Conservation (phyloP, 2,888 invertebrate genomes). For the Lordiphosa andalusiaca region DNA sequence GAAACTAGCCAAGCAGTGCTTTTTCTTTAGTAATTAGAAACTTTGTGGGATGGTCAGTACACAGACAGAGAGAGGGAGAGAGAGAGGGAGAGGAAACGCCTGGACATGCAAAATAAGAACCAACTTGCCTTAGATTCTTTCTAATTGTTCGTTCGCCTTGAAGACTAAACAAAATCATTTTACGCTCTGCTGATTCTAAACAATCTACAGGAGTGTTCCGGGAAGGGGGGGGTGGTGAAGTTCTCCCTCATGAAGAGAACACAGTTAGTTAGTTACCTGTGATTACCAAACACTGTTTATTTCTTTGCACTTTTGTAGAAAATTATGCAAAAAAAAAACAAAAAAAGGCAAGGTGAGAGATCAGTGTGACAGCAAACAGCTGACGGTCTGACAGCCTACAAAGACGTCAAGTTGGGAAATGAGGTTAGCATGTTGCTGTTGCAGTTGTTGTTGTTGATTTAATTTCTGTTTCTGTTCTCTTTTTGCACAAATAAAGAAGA, state of each 20-base stretch:
- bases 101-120: slow-evolving; percentile 16
- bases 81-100: not conserved
- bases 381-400: slow-evolving; percentile 41
- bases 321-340: slow-evolving; percentile 44
- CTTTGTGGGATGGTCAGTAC: slow-evolving; percentile 35
- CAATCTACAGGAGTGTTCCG: not conserved
- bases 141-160: slow-evolving; percentile 41
- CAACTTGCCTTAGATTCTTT: slow-evolving; percentile 17
- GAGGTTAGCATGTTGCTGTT: slow-evolving; percentile 49
- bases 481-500: slow-evolving; percentile 21
- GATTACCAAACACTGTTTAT: slow-evolving; percentile 34
- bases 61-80: slow-evolving; percentile 16
- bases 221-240: too few species aligned
- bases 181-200: slow-evolving; percentile 56
- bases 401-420: slow-evolving; percentile 39
- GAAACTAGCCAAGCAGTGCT: slow-evolving; percentile 55
- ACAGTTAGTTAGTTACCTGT: slow-evolving; percentile 21
- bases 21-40: slow-evolving; percentile 66
- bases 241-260: slow-evolving; percentile 1
- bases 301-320: slow-evolving; percentile 15
- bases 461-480: slow-evolving; percentile 37
- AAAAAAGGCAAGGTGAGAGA: slow-evolving; percentile 48
- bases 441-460: slow-evolving; percentile 23
- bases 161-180: slow-evolving; percentile 55
- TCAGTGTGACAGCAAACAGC: slow-evolving; percentile 65